Base-by-base conservation (phyloP, 2,797 vertebrate genomes). In the Lithobates sylvaticus region DNA sequence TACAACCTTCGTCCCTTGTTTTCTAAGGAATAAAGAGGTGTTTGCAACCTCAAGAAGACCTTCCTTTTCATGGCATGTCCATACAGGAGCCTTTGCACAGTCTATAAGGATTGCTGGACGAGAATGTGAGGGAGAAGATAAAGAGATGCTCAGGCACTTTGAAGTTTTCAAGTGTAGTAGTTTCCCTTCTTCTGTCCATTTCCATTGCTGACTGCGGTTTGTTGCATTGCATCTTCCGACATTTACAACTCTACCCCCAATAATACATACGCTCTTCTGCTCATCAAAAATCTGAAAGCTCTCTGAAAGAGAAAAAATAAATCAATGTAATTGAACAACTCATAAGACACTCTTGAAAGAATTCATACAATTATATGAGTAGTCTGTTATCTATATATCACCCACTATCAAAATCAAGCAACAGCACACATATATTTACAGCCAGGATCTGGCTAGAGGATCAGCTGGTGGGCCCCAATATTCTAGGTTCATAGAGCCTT, bases 221-320 rank as follows among this genome's bases (percentile, higher is more conserved):
- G 86, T 93, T 72, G 89, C 80, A 73, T 94, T 92, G 91, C 97
- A 98, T 2, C 39, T 91, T 18, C 91, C 93, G 87, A 97, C 84
- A 32, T 89, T 4, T 39, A 95, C 93, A 5, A 15, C 86, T 50
- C 84, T 90, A 32, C 79, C 90, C 76, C 90, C 89, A 21, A 90
- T 91, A 89, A 97, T 91, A 90, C 97, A 97, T 29, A 94, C 89
- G 61, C 90, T 91, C 90, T 89, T 94, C 78, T 91, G 93, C 54
- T 92, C 92, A 86, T 96, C 93, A 74, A 93, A 91, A 89, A 98
- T 93, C 86, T 97, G 94, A 93, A 98, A 98, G 2, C 94, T 94
- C 47, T 93, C 96, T 98, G 91, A 47, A 93, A 92, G 88, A 89
- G 16, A 90, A 69, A 91, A 91, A 89, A 90, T 23, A 23, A 8